phyloP scores from a whole-genome alignment of 2,113 vertebrate genomes.

The Oplegnathus fasciatus region DNA sequence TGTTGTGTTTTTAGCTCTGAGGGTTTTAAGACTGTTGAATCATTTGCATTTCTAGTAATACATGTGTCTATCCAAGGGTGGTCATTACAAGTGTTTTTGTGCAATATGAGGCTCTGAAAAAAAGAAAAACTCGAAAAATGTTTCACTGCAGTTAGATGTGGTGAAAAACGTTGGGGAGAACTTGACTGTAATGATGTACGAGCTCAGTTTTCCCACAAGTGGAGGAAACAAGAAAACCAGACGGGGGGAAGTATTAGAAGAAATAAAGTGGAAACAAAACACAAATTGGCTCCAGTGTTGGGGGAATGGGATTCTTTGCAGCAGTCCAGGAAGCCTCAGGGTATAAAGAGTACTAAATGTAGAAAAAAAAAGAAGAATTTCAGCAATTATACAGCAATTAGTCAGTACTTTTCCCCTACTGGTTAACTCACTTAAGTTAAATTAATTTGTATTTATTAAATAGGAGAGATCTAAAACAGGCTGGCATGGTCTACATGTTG shows the following conservation, averaged over 20 bases:
- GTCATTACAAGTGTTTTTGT: constrained; percentile 12
- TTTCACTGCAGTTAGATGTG: constrained; percentile 4
- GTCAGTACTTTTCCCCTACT: constrained; percentile 15
- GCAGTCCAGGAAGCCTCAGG: constrained; percentile 26
- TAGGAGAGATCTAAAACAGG: background rate
- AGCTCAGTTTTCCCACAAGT: constrained; percentile 48
- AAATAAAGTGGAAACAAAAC: constrained; percentile 58
- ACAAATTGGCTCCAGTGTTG: constrained; percentile 54
- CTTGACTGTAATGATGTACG: constrained; percentile 57
- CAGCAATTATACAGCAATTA: constrained; percentile 57
- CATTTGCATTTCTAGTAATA: background rate
- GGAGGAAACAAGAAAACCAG: constrained; percentile 40
- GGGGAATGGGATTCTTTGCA: constrained; percentile 12
- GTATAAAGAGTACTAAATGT: constrained; percentile 40
- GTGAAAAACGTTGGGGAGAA: constrained; percentile 21
- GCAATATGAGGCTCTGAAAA: background rate
- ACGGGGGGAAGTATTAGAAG: constrained; percentile 37
- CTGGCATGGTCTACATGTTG: background rate
- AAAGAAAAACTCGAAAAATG: background rate
- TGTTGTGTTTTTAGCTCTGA: background rate
- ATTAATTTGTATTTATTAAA: constrained; percentile 38
- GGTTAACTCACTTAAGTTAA: constrained; percentile 3
- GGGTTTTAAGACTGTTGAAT: background rate
- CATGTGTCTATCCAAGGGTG: background rate
- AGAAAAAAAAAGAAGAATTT: constrained; percentile 19